Conservation (phyloP, 30 jellyfish, hydroid and myxozoan species). For the Aurelia coerulea region DNA sequence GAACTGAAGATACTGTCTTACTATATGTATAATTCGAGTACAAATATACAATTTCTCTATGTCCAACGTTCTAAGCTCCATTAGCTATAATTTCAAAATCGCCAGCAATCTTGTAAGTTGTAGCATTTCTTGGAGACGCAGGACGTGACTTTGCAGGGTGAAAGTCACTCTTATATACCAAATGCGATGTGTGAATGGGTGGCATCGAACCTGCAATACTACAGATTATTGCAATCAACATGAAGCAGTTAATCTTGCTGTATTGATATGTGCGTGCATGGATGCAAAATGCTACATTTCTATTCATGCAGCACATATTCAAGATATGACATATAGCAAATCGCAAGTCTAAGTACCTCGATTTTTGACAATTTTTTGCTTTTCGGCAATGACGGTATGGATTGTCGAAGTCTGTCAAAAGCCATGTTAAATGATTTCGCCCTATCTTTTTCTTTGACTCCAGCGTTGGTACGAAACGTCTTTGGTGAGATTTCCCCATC, state of each 20-base stretch:
- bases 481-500: slow-evolving; percentile 65
- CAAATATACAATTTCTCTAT: too few relatives aligned
- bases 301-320: slow-evolving; percentile 53
- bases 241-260: not conserved
- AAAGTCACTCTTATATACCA: too few relatives aligned
- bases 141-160: too few relatives aligned
- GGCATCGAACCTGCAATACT: too few relatives aligned
- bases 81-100: too few relatives aligned
- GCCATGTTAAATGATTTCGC: slow-evolving; percentile 80
- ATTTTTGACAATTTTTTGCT: slow-evolving; percentile 81
- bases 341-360: slow-evolving; percentile 83
- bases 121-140: too few relatives aligned
- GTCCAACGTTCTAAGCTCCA: too few relatives aligned
- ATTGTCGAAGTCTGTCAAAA: slow-evolving; percentile 75
- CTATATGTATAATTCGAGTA: too few relatives aligned
- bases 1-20: too few relatives aligned
- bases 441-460: slow-evolving; percentile 80
- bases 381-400: slow-evolving; percentile 86
- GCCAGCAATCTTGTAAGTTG: too few relatives aligned
- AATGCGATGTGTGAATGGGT: too few relatives aligned
- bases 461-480: slow-evolving; percentile 30
- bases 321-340: slow-evolving; percentile 80
- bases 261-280: not conserved
- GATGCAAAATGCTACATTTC: not conserved
- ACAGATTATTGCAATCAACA: too few relatives aligned